Conservation (phyloP, 2,888 invertebrate genomes). For the Dynastes tityus region DNA sequence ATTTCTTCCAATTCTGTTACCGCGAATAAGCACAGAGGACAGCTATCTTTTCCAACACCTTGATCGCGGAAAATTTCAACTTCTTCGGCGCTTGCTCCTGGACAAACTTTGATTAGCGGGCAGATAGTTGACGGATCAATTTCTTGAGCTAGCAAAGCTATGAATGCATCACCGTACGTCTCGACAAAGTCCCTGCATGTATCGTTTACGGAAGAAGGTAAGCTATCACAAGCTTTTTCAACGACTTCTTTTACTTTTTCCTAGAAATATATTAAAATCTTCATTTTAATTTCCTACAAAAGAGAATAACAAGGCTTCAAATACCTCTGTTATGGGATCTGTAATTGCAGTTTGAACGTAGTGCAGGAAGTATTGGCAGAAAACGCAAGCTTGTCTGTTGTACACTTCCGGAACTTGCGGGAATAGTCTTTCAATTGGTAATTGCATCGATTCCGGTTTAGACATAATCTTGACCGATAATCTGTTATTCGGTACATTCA, state of each 20-base stretch:
- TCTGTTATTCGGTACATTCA: conserved; percentile 40
- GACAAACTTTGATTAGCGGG: conserved; percentile 81
- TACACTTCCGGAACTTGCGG: conserved; percentile 65
- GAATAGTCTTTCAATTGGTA: conserved; percentile 73
- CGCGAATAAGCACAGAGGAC: conserved; percentile 89
- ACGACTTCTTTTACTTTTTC: conserved; percentile 79
- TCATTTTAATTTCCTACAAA: neutral
- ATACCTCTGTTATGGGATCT: conserved; percentile 79
- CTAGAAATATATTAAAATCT: conserved; percentile 67
- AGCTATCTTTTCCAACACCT: conserved; percentile 76
- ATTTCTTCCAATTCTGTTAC: conserved; percentile 83
- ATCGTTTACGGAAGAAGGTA: conserved; percentile 76
- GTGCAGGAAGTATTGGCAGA: conserved; percentile 89
- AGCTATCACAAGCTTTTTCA: conserved; percentile 78
- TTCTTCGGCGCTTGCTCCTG: conserved; percentile 72
- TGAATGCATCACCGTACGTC: conserved; percentile 85
- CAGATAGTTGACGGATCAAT: conserved; percentile 86
- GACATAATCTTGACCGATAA: conserved; percentile 53
- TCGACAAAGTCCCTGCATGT: conserved; percentile 85
- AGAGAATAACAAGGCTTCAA: conserved; percentile 6
- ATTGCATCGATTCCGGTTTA: conserved; percentile 67
- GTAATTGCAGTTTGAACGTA: conserved; percentile 84
- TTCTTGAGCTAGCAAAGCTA: conserved; percentile 85
- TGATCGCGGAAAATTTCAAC: conserved; percentile 73
- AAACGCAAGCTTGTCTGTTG: conserved; percentile 77